These are phyloP conservation scores for Phrynosoma platyrhinos DNA, from an alignment of 2,113 vertebrate genomes.

Conservation along the genomic window DNA sequence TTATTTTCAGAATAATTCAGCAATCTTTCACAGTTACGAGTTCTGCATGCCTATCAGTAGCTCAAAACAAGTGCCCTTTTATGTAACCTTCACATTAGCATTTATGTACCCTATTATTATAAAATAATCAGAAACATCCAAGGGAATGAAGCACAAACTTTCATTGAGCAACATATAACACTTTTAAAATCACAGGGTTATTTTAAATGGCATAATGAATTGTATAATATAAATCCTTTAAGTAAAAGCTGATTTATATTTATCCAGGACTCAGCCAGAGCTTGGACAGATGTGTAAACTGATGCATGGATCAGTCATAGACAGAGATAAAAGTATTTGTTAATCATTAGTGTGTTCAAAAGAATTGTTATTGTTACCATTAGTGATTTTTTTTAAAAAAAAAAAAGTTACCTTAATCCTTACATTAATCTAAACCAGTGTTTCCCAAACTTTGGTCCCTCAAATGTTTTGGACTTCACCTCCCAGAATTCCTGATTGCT, in stretches of 20 bases:
- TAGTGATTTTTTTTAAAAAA: no score
- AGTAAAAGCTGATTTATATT: not conserved
- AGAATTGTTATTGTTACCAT: no score
- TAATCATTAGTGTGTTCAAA: no score
- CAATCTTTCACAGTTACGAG: not conserved
- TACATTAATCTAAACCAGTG: no score
- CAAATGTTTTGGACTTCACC: no score
- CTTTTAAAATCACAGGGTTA: not conserved
- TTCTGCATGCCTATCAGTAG: not conserved
- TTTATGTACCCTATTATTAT: not conserved
- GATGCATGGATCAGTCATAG: no score
- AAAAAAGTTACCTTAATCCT: no score
- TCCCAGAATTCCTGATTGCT: no score
- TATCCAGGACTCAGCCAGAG: not conserved
- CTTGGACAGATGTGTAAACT: no score
- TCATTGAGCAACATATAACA: not conserved
- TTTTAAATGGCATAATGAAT: not conserved
- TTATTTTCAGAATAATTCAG: not conserved
- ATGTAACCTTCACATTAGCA: not conserved
- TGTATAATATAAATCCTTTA: no score
- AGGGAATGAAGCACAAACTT: not conserved
- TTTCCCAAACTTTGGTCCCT: no score
- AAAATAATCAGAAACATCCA: not conserved
- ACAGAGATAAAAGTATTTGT: no score
- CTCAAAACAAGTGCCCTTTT: not conserved